These are phyloP conservation scores for Fragum whitleyi DNA, from an alignment of 2,888 invertebrate species.

Conservation along the genomic window DNA sequence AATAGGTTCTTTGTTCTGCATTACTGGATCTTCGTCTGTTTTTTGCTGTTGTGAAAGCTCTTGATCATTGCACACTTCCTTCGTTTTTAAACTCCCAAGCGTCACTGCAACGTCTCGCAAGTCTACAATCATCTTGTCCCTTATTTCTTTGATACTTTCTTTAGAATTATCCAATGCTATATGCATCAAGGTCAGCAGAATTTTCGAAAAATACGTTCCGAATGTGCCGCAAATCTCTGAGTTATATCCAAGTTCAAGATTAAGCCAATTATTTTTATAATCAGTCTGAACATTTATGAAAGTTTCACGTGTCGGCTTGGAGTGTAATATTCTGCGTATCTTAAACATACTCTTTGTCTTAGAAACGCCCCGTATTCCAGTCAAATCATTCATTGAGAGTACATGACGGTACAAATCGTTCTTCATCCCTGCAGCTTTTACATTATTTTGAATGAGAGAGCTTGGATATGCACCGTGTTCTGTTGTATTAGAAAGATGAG, in stretches of 20 bases:
- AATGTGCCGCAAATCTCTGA: neutral
- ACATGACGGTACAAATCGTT: constrained; percentile 39
- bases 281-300: constrained; percentile 27
- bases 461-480: constrained; percentile 45
- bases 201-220: too few relatives aligned
- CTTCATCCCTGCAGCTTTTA: constrained; percentile 28
- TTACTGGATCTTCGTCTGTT: too few relatives aligned
- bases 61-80: too few relatives aligned
- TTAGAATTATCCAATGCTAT: too few relatives aligned
- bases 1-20: too few relatives aligned
- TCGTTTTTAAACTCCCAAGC: too few relatives aligned
- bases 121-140: too few relatives aligned
- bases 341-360: constrained; percentile 36
- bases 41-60: too few relatives aligned
- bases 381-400: constrained; percentile 49
- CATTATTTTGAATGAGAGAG: constrained; percentile 35
- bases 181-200: too few relatives aligned
- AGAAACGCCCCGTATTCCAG: constrained; percentile 30
- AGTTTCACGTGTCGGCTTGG: constrained; percentile 33
- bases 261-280: neutral
- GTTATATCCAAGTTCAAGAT: constrained; percentile 18
- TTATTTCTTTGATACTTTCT: too few relatives aligned
- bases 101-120: too few relatives aligned
- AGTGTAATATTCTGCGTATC: constrained; percentile 33
- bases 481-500: constrained; percentile 30